Evolutionary conservation across 2,797 vertebrate genomes (phyloP), one percentile per base, ranked within the genome.

Genomic region (Pelodytes ibericus): DNA sequence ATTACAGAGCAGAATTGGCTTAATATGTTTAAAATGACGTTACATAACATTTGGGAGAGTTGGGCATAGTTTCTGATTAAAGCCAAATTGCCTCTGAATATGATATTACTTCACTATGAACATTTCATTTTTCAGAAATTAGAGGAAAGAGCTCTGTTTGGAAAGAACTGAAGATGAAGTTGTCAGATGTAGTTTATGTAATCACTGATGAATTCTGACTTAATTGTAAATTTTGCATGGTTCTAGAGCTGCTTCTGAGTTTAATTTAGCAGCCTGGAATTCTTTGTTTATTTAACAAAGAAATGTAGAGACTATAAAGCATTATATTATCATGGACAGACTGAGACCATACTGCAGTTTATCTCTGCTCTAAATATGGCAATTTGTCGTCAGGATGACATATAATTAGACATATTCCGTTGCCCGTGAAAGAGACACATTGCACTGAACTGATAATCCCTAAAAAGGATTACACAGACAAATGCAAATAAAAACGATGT

Each of bases 101-200:
- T 39, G 44, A 44, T 47, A 73, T 64, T 63, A 33, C 31, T 6
- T 13, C 51, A 27, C 27, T 27, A 25, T 53, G 56, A 73, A 62
- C 71, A 39, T 2, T 36, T 62, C 30, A 62, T 62, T 56, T 64
- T 22, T 39, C 47, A 25, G 20, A 56, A 69, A 56, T 39, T 69
- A 26, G 16, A 15, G 39, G 25, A 29, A 71, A 44, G 53, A 71
- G 20, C 10, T 29, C 6, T 33, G 56, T 36, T 29, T 62, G 36
- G 20, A 59, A 7, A 59, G 31, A 41, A 9, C 20, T 31, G 59
- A 64, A 63, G 25, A 39, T 41, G 61, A 41, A 27, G 61, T 44
- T 4, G n/a, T 64, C 71, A 61, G 3, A 25, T 64, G 20, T 41
- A 56, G 57, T 57, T 74, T 25, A 29, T 24, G 4, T 49, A 74